Conservation (phyloP, 2,113 vertebrate species). For the Zosterops borbonicus region DNA sequence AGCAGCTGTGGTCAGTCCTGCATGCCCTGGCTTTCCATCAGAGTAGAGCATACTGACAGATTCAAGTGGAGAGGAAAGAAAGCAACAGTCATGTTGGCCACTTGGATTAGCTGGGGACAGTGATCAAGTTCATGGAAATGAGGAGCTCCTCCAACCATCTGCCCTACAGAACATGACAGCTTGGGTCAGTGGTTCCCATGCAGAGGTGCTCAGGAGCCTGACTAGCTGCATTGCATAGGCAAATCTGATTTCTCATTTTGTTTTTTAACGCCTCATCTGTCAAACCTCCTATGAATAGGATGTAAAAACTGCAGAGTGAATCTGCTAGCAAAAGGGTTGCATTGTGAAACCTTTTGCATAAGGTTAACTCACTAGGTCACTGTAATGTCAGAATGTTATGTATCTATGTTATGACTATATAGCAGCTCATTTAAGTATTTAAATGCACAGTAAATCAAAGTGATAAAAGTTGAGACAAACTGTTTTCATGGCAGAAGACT, state of each 20-base stretch:
- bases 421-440: background rate
- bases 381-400: background rate
- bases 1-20: background rate
- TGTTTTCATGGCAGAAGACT: background rate
- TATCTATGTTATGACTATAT: background rate
- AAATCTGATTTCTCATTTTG: background rate
- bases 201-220: background rate
- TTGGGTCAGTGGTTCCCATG: background rate
- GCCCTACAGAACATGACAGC: background rate
- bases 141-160: background rate
- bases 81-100: background rate
- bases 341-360: background rate
- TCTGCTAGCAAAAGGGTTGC: background rate
- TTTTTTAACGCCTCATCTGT: background rate
- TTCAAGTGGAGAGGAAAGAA: background rate
- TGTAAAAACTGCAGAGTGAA: background rate
- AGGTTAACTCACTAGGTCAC: background rate
- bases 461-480: background rate
- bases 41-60: background rate
- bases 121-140: background rate
- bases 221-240: background rate
- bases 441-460: background rate
- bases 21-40: background rate
- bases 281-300: background rate
- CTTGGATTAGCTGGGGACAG: background rate